These are phyloP conservation scores for Notarius quadriscutis DNA, from an alignment of 2,113 vertebrate species.

Conservation along the genomic window DNA sequence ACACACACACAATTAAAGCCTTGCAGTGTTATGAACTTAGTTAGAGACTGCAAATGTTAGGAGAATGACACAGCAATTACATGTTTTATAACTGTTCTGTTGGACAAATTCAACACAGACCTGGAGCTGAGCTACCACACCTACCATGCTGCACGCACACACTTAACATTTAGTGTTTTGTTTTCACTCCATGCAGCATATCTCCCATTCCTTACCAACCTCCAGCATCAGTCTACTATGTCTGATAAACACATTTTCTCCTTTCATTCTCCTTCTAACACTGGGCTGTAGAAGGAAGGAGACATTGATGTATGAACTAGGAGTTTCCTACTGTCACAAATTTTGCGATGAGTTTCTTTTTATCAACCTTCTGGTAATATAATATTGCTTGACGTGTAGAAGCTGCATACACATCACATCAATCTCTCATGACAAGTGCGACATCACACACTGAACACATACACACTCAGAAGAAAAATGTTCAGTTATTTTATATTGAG, in stretches of 20 bases:
- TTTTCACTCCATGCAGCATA: slow-evolving; percentile 42
- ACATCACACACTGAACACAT: not conserved
- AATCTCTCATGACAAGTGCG: not conserved
- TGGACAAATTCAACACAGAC: not conserved
- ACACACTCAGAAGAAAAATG: not conserved
- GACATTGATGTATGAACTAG: slow-evolving; percentile 55
- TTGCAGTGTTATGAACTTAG: not conserved
- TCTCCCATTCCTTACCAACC: slow-evolving; percentile 68
- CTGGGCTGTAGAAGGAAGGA: slow-evolving; percentile 88
- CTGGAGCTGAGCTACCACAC: not conserved
- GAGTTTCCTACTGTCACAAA: not conserved
- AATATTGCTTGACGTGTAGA: not conserved
- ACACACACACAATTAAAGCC: not conserved
- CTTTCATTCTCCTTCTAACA: slow-evolving; percentile 88
- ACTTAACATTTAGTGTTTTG: not conserved
- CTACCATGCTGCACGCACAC: slow-evolving; percentile 2
- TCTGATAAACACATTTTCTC: slow-evolving; percentile 94
- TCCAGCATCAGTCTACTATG: slow-evolving; percentile 94
- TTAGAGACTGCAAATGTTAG: not conserved
- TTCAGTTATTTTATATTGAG: not conserved
- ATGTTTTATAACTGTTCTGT: not conserved
- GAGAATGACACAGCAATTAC: not conserved
- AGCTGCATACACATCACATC: not conserved
- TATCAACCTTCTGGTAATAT: not conserved
- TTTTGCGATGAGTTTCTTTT: not conserved